Conservation (phyloP, 2,888 invertebrate genomes). For the Phyllotreta cruciferae region DNA sequence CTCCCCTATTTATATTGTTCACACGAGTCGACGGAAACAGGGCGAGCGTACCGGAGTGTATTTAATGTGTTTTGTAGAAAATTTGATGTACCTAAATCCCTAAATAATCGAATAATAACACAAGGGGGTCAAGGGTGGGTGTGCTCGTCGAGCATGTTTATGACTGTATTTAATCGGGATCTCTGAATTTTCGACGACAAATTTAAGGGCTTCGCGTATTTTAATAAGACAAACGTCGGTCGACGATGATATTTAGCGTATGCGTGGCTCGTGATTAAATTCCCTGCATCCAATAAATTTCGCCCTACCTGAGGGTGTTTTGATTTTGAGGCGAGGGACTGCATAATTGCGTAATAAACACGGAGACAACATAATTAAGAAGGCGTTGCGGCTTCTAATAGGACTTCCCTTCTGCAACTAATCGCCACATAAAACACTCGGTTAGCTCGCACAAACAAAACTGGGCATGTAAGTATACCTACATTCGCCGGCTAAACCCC, state of each 20-base stretch:
- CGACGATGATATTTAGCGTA: slow-evolving; percentile 11
- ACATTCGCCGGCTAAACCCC: no score
- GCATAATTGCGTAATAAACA: slow-evolving; percentile 32
- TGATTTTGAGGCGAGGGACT: slow-evolving; percentile 14
- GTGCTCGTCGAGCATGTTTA: no score
- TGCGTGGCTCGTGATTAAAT: slow-evolving; percentile 20
- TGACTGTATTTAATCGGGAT: no score
- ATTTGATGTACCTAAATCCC: slow-evolving; percentile 25
- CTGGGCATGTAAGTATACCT: no score
- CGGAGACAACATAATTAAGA: slow-evolving; percentile 36
- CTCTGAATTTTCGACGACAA: no score
- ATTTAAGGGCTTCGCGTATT: background rate
- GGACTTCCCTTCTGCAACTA: slow-evolving; percentile 30
- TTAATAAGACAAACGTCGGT: slow-evolving; percentile 5
- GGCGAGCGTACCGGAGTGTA: slow-evolving; percentile 22
- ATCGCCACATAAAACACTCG: slow-evolving; percentile 19
- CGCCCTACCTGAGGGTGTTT: slow-evolving; percentile 1
- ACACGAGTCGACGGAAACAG: slow-evolving; percentile 23
- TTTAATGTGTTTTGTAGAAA: slow-evolving; percentile 27
- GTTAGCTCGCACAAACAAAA: no score
- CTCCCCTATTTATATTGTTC: slow-evolving; percentile 30
- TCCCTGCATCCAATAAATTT: slow-evolving; percentile 19
- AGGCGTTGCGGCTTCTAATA: slow-evolving; percentile 42
- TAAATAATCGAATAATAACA: slow-evolving; percentile 29
- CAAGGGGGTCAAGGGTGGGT: slow-evolving; percentile 9